Conservation (phyloP, 2,888 invertebrate genomes). For the Pollenia labialis region DNA sequence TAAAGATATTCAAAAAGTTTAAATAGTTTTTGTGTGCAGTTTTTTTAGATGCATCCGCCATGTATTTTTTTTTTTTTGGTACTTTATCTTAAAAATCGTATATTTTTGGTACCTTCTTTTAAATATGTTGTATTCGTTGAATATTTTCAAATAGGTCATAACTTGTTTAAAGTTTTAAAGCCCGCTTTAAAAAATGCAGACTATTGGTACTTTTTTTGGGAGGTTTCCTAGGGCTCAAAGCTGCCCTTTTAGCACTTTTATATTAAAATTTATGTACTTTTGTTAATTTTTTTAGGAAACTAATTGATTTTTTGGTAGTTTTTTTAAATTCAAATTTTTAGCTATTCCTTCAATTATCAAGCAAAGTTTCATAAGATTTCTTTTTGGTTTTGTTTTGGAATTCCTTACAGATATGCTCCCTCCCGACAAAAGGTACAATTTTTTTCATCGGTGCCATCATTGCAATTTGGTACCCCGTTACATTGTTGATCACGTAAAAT, state of each 20-base stretch:
- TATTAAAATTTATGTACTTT: too few species aligned
- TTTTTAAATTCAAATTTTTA: neutral
- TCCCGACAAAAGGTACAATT: slow-evolving; percentile 83
- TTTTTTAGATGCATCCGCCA: neutral
- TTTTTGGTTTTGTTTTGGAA: neutral
- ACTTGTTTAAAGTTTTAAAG: too few species aligned
- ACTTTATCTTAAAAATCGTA: neutral
- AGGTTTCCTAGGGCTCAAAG: too few species aligned
- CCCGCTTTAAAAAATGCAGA: too few species aligned
- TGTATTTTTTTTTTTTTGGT: neutral
- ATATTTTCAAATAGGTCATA: too few species aligned
- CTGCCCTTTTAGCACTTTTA: too few species aligned
- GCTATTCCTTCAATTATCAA: neutral
- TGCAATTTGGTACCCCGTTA: slow-evolving; percentile 85
- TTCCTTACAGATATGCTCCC: slow-evolving; percentile 83
- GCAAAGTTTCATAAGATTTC: slow-evolving; percentile 57
- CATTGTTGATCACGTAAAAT: slow-evolving; percentile 86
- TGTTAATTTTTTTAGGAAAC: too few species aligned
- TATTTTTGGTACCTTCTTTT: too few species aligned
- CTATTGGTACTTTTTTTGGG: too few species aligned
- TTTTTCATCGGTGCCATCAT: slow-evolving; percentile 85
- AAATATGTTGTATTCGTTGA: too few species aligned
- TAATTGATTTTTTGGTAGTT: neutral
- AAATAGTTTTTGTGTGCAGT: too few species aligned
- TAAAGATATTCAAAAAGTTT: neutral